phyloP scores from a whole-genome alignment of 2,113 vertebrate species.

The Pelecanus crispus region DNA sequence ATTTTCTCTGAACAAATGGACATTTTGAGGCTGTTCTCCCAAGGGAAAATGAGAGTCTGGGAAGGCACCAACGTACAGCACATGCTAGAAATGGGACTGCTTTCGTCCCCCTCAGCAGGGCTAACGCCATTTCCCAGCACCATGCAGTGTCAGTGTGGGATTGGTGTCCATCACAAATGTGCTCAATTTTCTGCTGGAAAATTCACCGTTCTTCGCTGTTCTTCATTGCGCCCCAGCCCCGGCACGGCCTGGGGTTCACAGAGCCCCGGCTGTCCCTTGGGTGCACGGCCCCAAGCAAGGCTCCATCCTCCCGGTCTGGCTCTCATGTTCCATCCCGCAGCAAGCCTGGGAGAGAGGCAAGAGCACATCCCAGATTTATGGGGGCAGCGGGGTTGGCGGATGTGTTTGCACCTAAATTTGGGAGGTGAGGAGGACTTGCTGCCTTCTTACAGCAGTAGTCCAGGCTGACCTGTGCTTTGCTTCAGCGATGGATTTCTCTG shows the following conservation, averaged over 20 bases:
- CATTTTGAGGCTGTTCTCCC: not conserved
- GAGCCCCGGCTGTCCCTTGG: not conserved
- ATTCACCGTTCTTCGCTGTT: not conserved
- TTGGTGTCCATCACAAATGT: not conserved
- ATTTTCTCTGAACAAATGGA: not conserved
- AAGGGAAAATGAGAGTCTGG: not conserved
- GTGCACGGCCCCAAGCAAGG: not conserved
- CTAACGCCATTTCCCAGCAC: not conserved
- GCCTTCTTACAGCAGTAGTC: not conserved
- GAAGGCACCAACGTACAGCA: not conserved
- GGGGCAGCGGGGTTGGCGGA: not conserved
- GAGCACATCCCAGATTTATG: not conserved
- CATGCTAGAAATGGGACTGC: accelerated
- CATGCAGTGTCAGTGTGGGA: accelerated
- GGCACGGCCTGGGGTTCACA: accelerated
- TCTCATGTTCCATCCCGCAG: not conserved
- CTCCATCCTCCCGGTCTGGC: not conserved
- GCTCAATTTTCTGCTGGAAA: not conserved
- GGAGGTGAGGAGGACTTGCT: not conserved
- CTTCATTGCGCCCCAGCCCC: not conserved
- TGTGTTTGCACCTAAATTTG: not conserved
- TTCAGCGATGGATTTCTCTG: not conserved
- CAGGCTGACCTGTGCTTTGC: not conserved
- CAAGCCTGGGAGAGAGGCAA: not conserved
- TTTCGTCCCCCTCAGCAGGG: not conserved